Evolutionary conservation across 2,888 invertebrate species (phyloP).

Genomic region (Onchidella celtica): DNA sequence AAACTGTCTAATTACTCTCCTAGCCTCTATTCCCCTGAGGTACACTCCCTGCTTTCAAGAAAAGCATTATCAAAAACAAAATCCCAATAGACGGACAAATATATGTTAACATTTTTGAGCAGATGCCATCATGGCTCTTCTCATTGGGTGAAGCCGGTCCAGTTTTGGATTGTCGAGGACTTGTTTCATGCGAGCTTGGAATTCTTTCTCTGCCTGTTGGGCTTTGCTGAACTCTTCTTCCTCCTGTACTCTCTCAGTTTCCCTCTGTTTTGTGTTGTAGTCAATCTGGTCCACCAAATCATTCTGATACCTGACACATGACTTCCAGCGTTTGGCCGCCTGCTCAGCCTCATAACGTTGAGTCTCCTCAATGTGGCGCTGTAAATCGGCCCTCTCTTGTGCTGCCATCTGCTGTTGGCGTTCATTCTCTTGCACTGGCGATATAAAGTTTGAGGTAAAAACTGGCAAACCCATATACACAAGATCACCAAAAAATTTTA

Average conservation of each 20-base stretch:
- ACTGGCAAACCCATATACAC: too few relatives aligned
- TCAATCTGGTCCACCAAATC: slow-evolving; percentile 76
- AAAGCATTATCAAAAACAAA: too few relatives aligned
- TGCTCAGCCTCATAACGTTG: slow-evolving; percentile 70
- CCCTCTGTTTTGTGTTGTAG: slow-evolving; percentile 68
- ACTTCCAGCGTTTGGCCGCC: slow-evolving; percentile 58
- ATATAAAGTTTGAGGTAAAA: too few relatives aligned
- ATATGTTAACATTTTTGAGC: not conserved
- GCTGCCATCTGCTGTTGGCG: slow-evolving; percentile 66
- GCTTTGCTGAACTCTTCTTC: slow-evolving; percentile 66
- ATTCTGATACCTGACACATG: slow-evolving; percentile 69
- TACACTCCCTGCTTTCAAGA: too few relatives aligned
- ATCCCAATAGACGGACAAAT: too few relatives aligned
- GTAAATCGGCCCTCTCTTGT: slow-evolving; percentile 68
- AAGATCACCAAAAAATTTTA: too few relatives aligned
- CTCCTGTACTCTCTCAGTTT: slow-evolving; percentile 68
- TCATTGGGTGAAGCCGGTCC: slow-evolving; percentile 77
- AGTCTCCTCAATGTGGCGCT: slow-evolving; percentile 73
- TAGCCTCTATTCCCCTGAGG: too few relatives aligned
- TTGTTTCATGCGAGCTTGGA: slow-evolving; percentile 71
- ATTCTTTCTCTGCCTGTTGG: slow-evolving; percentile 77
- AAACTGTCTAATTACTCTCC: too few relatives aligned
- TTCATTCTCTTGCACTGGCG: slow-evolving; percentile 72
- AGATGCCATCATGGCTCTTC: slow-evolving; percentile 53
- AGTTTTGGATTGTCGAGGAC: slow-evolving; percentile 71